phyloP scores from a whole-genome alignment of 2,888 invertebrate genomes.

The Unio delphinus region DNA sequence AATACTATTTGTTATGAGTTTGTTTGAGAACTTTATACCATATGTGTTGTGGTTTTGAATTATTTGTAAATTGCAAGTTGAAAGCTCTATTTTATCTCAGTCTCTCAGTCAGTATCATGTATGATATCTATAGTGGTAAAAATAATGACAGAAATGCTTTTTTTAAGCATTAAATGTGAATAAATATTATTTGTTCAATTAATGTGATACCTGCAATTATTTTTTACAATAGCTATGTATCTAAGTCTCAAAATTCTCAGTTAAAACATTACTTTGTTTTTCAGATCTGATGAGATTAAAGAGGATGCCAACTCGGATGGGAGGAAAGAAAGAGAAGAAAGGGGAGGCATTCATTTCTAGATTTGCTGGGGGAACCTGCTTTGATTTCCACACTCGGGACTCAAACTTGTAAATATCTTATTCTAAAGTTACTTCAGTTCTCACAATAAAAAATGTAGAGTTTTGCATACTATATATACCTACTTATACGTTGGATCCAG shows the following conservation, averaged over 20 bases:
- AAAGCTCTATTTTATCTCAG: not conserved
- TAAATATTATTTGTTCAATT: no score
- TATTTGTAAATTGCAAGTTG: not conserved
- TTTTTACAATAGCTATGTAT: no score
- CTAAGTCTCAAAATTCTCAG: not conserved
- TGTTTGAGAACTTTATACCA: not conserved
- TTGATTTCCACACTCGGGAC: conserved; percentile 67
- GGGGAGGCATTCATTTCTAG: conserved; percentile 70
- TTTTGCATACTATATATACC: no score
- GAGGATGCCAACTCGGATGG: conserved; percentile 61
- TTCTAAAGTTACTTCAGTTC: not conserved
- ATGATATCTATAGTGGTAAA: no score
- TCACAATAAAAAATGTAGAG: no score
- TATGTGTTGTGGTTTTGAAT: not conserved
- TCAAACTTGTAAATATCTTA: conserved; percentile 66
- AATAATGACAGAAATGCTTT: no score
- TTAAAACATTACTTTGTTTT: conserved; percentile 4
- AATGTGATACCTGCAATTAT: no score
- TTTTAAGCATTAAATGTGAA: no score
- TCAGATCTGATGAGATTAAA: conserved; percentile 71
- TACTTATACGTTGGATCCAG: no score
- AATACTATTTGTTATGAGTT: not conserved
- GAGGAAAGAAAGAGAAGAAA: conserved; percentile 67
- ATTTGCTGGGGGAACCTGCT: conserved; percentile 69
- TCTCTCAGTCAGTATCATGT: no score